Percentiles rank a stretch among this genome's conserved stretches.
Evolutionary conservation across 2,113 vertebrate species (phyloP).

Genomic region (Columba janthina): DNA sequence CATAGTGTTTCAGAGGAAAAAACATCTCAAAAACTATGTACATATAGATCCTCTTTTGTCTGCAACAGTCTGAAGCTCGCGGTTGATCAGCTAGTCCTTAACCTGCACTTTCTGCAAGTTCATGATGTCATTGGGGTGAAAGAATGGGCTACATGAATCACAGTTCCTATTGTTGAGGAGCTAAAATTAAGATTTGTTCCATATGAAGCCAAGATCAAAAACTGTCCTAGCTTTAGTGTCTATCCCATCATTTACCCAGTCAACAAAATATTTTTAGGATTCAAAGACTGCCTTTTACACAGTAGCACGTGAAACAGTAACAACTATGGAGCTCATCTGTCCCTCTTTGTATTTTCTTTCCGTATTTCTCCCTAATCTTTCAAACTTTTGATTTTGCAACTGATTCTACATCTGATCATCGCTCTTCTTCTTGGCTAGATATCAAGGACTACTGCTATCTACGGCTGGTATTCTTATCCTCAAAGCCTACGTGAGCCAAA

Average conservation of each 20-base stretch:
- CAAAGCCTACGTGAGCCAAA: neutral
- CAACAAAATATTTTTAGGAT: neutral
- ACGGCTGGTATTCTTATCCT: slow-evolving; percentile 11
- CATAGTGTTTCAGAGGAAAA: neutral
- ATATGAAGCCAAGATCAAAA: neutral
- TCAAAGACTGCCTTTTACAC: neutral
- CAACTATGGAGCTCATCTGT: neutral
- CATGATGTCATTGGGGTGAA: neutral
- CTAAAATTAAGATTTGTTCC: neutral
- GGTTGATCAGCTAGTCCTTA: neutral
- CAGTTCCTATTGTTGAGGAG: neutral
- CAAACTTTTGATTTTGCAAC: neutral
- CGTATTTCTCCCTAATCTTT: neutral
- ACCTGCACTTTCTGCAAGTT: neutral
- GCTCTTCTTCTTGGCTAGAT: neutral
- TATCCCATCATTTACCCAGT: neutral
- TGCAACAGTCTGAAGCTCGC: neutral
- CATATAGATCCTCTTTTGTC: neutral
- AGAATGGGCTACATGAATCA: neutral
- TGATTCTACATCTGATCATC: slow-evolving; percentile 19
- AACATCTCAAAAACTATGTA: neutral
- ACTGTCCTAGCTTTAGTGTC: neutral
- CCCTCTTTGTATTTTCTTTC: neutral
- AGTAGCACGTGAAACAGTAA: neutral
- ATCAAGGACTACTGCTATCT: neutral